Conservation (phyloP, 2,113 vertebrate species). For the Chitala chitala region DNA sequence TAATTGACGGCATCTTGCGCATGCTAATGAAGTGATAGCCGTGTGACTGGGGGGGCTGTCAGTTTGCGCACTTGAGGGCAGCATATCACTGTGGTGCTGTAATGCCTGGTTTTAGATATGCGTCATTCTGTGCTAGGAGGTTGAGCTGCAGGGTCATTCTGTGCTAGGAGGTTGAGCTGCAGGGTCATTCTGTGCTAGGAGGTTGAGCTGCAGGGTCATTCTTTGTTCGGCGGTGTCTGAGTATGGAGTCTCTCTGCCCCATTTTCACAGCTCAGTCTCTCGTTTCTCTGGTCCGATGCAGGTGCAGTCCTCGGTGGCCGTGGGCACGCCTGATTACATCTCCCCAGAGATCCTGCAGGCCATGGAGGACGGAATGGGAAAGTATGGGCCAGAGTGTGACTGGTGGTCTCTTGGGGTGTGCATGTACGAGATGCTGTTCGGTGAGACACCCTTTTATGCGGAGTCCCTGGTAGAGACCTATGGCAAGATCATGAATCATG, state of each 20-base stretch:
- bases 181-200: background rate
- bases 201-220: background rate
- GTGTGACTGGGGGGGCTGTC: too few species aligned
- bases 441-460: conserved; percentile 92
- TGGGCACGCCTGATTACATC: conserved; percentile 95
- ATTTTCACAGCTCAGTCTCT: background rate
- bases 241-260: background rate
- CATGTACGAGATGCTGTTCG: conserved; percentile 95
- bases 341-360: conserved; percentile 96
- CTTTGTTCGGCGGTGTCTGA: background rate
- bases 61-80: too few species aligned
- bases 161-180: too few species aligned
- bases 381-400: conserved; percentile 91
- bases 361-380: conserved; percentile 96
- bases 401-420: conserved; percentile 98
- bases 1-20: too few species aligned
- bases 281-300: conserved; percentile 34
- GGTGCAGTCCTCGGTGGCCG: conserved; percentile 94
- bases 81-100: too few species aligned
- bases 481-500: conserved; percentile 97
- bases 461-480: conserved; percentile 94
- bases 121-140: too few species aligned
- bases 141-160: too few species aligned
- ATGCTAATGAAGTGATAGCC: too few species aligned
- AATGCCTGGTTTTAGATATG: too few species aligned